phyloP scores from a whole-genome alignment of 2,797 vertebrate genomes.

The Lagocephalus sceleratus region DNA sequence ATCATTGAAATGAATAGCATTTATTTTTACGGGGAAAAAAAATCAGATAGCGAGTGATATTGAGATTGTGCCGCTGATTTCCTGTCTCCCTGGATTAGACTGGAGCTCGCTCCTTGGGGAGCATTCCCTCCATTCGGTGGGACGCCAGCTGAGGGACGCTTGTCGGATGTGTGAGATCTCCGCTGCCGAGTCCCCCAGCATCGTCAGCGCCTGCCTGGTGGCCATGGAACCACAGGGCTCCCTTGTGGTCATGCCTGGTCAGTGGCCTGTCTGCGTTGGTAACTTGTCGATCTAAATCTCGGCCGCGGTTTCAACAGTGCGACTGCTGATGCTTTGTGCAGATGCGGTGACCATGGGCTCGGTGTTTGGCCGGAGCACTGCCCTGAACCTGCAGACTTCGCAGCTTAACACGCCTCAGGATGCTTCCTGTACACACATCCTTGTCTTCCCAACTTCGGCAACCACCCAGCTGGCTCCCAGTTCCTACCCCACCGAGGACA shows the following conservation, averaged over 20 bases:
- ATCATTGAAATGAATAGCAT: background rate
- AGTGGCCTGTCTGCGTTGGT: conserved; percentile 9
- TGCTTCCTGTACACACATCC: conserved; percentile 95
- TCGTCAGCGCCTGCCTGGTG: conserved; percentile 97
- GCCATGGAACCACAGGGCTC: conserved; percentile 99
- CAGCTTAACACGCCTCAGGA: conserved; percentile 98
- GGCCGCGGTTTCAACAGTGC: too few relatives aligned
- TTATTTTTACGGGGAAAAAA: background rate
- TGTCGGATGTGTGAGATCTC: conserved; percentile 97
- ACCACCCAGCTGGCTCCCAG: conserved; percentile 93
- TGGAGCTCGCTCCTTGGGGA: conserved; percentile 97
- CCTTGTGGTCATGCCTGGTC: conserved; percentile 97
- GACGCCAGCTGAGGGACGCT: conserved; percentile 91
- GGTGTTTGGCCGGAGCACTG: conserved; percentile 95
- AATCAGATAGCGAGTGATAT: background rate
- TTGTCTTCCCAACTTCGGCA: conserved; percentile 96
- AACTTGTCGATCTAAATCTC: background rate
- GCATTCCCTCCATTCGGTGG: conserved; percentile 92
- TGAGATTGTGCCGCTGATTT: too few relatives aligned
- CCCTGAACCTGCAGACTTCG: conserved; percentile 94
- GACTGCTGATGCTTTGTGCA: too few relatives aligned
- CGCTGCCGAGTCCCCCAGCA: conserved; percentile 88
- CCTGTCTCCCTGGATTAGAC: conserved; percentile 69
- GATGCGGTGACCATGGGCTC: conserved; percentile 98
- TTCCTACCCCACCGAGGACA: conserved; percentile 92